These are phyloP conservation scores for Caenorhabditis tropicalis DNA, from an alignment of 1,140 invertebrate species.

Conservation along the genomic window DNA sequence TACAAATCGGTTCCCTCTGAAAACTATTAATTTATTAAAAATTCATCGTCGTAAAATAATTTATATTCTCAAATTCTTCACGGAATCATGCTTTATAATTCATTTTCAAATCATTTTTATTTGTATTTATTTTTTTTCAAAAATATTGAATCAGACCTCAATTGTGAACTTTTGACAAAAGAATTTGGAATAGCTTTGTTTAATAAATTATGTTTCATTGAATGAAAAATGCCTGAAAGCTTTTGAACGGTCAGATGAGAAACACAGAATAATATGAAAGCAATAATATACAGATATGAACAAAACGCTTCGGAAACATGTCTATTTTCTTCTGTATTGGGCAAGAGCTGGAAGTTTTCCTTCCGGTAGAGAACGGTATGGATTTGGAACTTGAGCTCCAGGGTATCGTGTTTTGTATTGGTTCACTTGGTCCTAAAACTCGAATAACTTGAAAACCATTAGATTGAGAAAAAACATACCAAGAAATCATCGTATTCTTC, in stretches of 20 bases:
- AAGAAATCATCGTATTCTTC: slow-evolving; percentile 29
- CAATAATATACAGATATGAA: background rate
- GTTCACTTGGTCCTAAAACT: slow-evolving; percentile 8
- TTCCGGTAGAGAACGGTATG: slow-evolving; percentile 15
- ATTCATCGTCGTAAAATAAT: no score
- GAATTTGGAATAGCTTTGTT: background rate
- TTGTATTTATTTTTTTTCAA: background rate
- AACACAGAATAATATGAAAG: background rate
- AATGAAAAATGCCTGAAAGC: background rate
- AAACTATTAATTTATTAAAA: no score
- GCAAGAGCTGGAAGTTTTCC: slow-evolving; percentile 20
- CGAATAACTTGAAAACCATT: background rate
- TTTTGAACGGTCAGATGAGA: slow-evolving; percentile 9
- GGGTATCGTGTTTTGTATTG: slow-evolving; percentile 26
- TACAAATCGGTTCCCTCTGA: background rate
- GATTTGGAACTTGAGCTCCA: background rate
- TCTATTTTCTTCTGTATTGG: background rate
- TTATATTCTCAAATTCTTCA: background rate
- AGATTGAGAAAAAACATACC: no score
- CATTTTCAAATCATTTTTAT: background rate
- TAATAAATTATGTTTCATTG: slow-evolving; percentile 13
- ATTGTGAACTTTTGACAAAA: background rate
- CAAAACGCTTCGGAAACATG: background rate
- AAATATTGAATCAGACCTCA: no score
- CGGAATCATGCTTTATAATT: background rate